Percentiles rank a stretch among this genome's conserved stretches.
phyloP scores from a whole-genome alignment of 2,888 invertebrate genomes.

The Rotaria socialis region DNA sequence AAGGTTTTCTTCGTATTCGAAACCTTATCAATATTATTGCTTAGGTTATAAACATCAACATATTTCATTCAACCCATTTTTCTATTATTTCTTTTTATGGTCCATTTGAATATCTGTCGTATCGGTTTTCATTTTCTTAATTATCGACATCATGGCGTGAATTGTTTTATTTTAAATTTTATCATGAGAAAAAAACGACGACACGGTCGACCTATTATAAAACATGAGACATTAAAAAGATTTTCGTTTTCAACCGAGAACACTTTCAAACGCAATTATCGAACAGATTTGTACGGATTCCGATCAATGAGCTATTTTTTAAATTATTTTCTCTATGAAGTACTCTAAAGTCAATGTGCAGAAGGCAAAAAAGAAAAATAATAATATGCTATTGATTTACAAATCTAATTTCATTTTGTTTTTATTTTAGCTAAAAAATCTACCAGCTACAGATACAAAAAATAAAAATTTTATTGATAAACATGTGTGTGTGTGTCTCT shows the following conservation, averaged over 20 bases:
- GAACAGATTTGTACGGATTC: no score
- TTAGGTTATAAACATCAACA: neutral
- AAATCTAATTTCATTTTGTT: neutral
- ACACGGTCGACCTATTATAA: no score
- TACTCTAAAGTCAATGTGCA: neutral
- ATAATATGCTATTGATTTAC: neutral
- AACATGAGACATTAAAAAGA: no score
- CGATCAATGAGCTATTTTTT: neutral
- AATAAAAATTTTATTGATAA: neutral
- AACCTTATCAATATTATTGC: neutral
- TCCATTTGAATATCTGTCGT: neutral
- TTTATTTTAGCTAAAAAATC: slow-evolving; percentile 5
- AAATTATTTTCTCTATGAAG: neutral
- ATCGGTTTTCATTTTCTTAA: neutral
- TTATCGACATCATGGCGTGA: neutral
- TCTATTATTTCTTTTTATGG: neutral
- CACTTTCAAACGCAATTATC: no score
- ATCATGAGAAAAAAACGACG: neutral
- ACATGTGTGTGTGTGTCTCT: neutral
- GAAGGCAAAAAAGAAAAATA: neutral
- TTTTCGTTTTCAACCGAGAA: no score
- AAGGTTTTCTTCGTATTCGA: neutral
- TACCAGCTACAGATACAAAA: neutral
- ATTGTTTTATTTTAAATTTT: neutral
- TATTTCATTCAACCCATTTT: neutral